A percentile compares a stretch with the other conserved stretches of the same genome.
Evolutionary conservation across 1,140 invertebrate genomes (phyloP).

Genomic region (Gryllus bimaculatus): DNA sequence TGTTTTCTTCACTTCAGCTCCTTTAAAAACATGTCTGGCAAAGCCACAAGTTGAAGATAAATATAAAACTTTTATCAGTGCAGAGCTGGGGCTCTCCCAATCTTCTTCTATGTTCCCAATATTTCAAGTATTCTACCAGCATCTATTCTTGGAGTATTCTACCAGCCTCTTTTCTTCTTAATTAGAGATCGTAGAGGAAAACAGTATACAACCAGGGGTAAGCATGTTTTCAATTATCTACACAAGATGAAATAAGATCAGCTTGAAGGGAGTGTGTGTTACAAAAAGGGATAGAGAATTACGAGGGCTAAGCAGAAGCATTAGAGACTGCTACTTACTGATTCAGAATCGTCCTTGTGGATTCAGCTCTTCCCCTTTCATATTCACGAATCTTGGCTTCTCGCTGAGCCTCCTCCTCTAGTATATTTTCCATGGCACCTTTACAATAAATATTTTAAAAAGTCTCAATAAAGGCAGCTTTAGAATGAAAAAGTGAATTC

Average conservation of each 20-base stretch:
- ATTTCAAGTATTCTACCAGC: neutral
- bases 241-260: too few species aligned
- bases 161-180: neutral
- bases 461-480: too few species aligned
- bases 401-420: constrained; percentile 50
- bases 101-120: constrained; percentile 16
- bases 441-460: constrained; percentile 28
- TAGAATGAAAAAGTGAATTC: too few species aligned
- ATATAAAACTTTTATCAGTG: neutral
- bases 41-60: neutral
- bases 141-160: neutral
- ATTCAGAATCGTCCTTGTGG: constrained; percentile 24
- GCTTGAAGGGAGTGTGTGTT: too few species aligned
- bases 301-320: too few species aligned
- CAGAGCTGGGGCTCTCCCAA: constrained; percentile 15
- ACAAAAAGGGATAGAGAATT: too few species aligned
- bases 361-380: constrained; percentile 44
- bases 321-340: constrained; percentile 21
- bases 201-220: too few species aligned
- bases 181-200: too few species aligned
- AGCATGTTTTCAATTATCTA: too few species aligned
- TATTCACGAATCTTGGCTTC: constrained; percentile 46
- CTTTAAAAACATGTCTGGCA: too few species aligned
- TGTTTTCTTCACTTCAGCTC: too few species aligned
- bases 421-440: constrained; percentile 53